Evolutionary conservation across 2,888 invertebrate genomes (phyloP), one percentile per base, ranked within the genome.

Genomic region (Tipula lateralis): DNA sequence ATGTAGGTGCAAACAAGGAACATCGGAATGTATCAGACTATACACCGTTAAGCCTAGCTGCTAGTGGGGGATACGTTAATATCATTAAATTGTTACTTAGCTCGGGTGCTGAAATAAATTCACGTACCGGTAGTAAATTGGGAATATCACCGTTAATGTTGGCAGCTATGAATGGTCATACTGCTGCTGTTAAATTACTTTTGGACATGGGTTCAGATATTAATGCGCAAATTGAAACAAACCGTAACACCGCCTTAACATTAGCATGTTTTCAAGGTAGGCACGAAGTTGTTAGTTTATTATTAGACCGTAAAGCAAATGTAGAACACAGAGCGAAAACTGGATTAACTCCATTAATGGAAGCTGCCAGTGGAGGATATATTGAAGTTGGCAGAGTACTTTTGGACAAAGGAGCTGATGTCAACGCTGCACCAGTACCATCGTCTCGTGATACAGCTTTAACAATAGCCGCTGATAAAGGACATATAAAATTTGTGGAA

Each of bases 321-420:
- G 98, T 99, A 83, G 99, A 99, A 91, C 99, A 99, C 91, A 93
- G 99, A 87, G 99, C 99, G 4, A 99, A 99, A 94, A 99, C 99
- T 85, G 99, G 99, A 0, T 92, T 99, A 85, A 99, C 99, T 16
- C 99, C 99, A 0, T 92, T 99, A 29, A 99, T 99, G 99, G 99
- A 99, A 91, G 99, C 99, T 83, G 99, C 99, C 0, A 98, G 98
- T 88, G 99, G 99, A 85, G 99, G 99, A 85, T 99, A 99, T 91
- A 98, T 99, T 84, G 99, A 99, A 88, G 99, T 99, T 66, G 99
- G 99, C 4, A 92, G 97, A 85, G 98, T 99, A 84, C 92, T 99
- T 85, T 92, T 99, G 80, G 97, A 98, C 89, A 97, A 98, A 91
- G 97, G 97, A 1, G 99, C 99, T 2, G 99, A 99, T 91, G 99